A percentile compares a stretch with the other conserved stretches of the same genome.
phyloP scores from a whole-genome alignment of 2,888 invertebrate species.

The Gastracanthus pulcherrimus region DNA sequence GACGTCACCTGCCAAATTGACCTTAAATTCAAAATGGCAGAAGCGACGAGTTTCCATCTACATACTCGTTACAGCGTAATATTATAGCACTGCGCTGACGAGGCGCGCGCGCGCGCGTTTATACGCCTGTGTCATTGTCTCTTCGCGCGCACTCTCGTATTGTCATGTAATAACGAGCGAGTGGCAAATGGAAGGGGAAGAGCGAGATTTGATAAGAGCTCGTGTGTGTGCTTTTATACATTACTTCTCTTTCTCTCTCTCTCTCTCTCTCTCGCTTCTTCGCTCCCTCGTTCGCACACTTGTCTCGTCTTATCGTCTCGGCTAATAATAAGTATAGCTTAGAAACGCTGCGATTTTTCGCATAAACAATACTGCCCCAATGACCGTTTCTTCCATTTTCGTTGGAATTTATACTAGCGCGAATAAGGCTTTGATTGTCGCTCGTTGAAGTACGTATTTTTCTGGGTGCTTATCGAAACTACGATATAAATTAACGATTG shows the following conservation, averaged over 20 bases:
- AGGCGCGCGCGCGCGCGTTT: not conserved
- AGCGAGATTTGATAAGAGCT: constrained; percentile 37
- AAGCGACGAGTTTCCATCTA: no score
- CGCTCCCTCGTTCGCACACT: not conserved
- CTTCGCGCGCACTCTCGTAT: not conserved
- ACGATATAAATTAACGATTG: not conserved
- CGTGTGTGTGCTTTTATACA: constrained; percentile 20
- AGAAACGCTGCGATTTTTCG: constrained; percentile 29
- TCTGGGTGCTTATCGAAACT: not conserved
- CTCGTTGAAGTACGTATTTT: not conserved
- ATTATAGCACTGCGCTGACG: no score
- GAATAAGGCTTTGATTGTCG: not conserved
- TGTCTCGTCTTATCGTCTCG: constrained; percentile 32
- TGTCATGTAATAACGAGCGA: constrained; percentile 34
- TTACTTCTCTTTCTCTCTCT: constrained; percentile 1
- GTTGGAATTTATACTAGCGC: not conserved
- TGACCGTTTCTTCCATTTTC: constrained; percentile 13
- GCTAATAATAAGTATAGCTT: constrained; percentile 49
- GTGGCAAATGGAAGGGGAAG: not conserved
- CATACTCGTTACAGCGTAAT: no score
- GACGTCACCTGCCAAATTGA: no score
- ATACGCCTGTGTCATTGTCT: constrained; percentile 10
- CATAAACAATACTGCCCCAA: constrained; percentile 27
- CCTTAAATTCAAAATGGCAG: no score
- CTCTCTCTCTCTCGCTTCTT: not conserved